Conservation (phyloP, 2,888 invertebrate species). For the Tineola bisselliella region DNA sequence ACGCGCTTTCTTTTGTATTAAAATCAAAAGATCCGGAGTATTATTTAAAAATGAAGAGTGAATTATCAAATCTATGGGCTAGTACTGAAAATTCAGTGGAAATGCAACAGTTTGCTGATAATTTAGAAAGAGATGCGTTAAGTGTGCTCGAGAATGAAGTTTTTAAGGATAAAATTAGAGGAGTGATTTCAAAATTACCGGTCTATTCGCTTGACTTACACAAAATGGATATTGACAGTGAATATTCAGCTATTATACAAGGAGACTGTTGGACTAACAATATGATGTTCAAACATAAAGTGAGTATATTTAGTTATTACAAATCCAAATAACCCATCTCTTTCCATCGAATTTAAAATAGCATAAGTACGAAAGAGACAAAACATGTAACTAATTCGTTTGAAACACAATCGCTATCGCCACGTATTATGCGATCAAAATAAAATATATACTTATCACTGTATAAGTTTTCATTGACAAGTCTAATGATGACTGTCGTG, state of each 20-base stretch:
- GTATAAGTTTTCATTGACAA: too few relatives aligned
- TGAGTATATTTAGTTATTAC: conserved; percentile 17
- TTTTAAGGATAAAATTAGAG: background rate
- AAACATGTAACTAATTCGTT: too few relatives aligned
- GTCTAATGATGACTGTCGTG: too few relatives aligned
- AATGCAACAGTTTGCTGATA: background rate
- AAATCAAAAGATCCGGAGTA: conserved; percentile 28
- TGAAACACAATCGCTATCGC: too few relatives aligned
- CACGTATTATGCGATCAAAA: too few relatives aligned
- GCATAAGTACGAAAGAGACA: too few relatives aligned
- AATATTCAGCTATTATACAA: conserved; percentile 29
- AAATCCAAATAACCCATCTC: background rate
- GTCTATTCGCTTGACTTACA: background rate
- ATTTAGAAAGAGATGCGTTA: background rate
- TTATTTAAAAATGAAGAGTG: conserved; percentile 20
- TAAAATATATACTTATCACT: too few relatives aligned
- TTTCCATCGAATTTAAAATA: background rate
- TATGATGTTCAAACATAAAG: conserved; percentile 30
- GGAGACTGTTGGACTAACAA: conserved; percentile 41
- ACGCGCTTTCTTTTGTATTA: conserved; percentile 34
- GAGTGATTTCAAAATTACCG: background rate
- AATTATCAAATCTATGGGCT: conserved; percentile 22
- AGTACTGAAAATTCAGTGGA: background rate
- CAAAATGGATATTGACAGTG: conserved; percentile 17
- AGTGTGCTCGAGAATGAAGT: background rate